phyloP scores from a whole-genome alignment of 1,140 invertebrate species.

The Trachymyrmex cornetzi region DNA sequence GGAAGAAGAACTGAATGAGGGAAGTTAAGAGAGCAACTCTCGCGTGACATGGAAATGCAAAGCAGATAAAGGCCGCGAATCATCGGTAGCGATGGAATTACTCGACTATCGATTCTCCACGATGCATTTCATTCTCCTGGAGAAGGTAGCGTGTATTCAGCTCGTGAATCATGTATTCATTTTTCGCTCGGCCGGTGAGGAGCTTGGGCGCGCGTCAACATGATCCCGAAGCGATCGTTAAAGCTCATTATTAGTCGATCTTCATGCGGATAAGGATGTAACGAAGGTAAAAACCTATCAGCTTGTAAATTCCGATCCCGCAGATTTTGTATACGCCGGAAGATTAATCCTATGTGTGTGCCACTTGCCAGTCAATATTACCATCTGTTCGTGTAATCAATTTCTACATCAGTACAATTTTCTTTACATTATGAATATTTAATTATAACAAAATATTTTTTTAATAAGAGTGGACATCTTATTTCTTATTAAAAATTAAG shows the following conservation, averaged over 20 bases:
- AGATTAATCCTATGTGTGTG: slow-evolving; percentile 7
- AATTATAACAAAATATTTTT: slow-evolving; percentile 4
- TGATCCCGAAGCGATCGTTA: slow-evolving; percentile 80
- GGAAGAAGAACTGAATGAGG: not conserved
- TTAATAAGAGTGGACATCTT: not conserved
- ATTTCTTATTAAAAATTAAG: not conserved
- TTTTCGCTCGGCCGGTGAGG: slow-evolving; percentile 78
- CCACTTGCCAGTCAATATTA: not conserved
- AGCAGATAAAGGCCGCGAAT: slow-evolving; percentile 42
- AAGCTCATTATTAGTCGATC: slow-evolving; percentile 82
- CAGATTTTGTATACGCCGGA: slow-evolving; percentile 1
- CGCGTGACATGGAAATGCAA: slow-evolving; percentile 41
- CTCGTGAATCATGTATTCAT: slow-evolving; percentile 83
- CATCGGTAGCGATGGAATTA: slow-evolving; percentile 45
- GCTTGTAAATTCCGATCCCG: slow-evolving; percentile 69
- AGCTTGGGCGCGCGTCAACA: slow-evolving; percentile 78
- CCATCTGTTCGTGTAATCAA: not conserved
- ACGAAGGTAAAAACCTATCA: slow-evolving; percentile 76
- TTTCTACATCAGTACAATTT: not conserved
- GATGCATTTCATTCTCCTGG: slow-evolving; percentile 57
- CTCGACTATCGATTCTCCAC: slow-evolving; percentile 64
- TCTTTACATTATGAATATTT: not conserved
- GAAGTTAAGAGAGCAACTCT: slow-evolving; percentile 22
- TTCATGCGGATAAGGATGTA: slow-evolving; percentile 73
- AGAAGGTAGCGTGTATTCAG: slow-evolving; percentile 77